These are phyloP conservation scores for Alectura lathami DNA, from an alignment of 2,113 vertebrate species.

Conservation along the genomic window DNA sequence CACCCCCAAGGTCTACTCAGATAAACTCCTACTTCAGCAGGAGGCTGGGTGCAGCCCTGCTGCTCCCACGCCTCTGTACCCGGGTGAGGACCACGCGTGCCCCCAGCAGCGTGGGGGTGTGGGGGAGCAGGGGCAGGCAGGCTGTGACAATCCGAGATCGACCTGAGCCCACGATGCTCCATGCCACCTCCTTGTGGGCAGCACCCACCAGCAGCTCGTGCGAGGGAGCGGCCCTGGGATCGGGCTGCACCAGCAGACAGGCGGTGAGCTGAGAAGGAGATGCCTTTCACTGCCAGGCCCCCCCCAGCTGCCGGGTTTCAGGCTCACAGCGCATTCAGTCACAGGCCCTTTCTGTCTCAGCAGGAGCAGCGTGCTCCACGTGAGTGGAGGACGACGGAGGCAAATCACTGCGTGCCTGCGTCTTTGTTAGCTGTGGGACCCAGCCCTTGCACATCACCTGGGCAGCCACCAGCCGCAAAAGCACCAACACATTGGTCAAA, in stretches of 20 bases:
- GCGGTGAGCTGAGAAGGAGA: neutral
- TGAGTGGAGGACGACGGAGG: neutral
- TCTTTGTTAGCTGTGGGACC: neutral
- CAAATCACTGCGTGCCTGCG: rapidly evolving
- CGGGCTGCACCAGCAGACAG: neutral
- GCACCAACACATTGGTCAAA: rapidly evolving
- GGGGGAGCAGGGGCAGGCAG: no score
- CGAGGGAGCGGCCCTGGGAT: neutral
- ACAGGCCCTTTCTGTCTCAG: neutral
- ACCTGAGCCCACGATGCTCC: neutral
- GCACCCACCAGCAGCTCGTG: rapidly evolving
- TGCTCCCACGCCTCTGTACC: neutral
- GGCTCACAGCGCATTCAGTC: neutral
- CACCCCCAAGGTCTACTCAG: slow-evolving; percentile 5
- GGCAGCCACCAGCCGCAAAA: neutral
- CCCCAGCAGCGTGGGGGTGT: neutral
- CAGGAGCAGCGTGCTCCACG: neutral
- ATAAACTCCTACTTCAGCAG: neutral
- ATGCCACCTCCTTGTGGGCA: neutral
- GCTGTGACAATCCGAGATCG: rapidly evolving
- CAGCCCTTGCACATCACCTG: neutral
- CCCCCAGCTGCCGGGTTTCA: neutral
- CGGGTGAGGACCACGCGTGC: rapidly evolving
- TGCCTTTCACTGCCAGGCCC: neutral
- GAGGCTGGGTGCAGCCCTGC: neutral